These are phyloP conservation scores for Drosophila nr. perissopoda DNA, from an alignment of 2,888 invertebrate genomes.

Conservation along the genomic window DNA sequence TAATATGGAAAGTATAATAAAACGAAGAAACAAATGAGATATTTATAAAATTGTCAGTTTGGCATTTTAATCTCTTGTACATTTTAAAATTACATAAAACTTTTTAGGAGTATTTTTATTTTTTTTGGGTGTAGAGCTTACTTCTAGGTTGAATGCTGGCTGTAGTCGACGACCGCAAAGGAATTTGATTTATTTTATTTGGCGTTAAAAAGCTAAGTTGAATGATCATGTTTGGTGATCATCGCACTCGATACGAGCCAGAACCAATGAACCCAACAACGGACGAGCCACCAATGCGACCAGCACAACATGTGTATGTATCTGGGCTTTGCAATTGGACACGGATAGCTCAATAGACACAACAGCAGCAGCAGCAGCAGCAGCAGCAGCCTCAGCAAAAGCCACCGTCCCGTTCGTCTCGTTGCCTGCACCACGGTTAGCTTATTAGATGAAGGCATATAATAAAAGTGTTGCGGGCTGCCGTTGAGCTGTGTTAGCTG, in stretches of 20 bases:
- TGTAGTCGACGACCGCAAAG: conserved; percentile 74
- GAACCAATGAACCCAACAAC: conserved; percentile 56
- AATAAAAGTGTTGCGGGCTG: conserved; percentile 81
- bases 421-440: conserved; percentile 56
- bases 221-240: conserved; percentile 78
- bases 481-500: conserved; percentile 48
- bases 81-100: neutral
- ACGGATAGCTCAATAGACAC: conserved; percentile 80
- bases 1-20: no score
- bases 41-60: neutral
- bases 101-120: neutral
- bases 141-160: conserved; percentile 12
- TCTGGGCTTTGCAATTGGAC: conserved; percentile 77
- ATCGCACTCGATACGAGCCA: conserved; percentile 67
- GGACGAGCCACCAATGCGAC: conserved; percentile 30
- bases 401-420: conserved; percentile 16
- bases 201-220: conserved; percentile 81
- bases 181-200: conserved; percentile 82
- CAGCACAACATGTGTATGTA: conserved; percentile 60
- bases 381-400: conserved; percentile 33
- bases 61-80: neutral
- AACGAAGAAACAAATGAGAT: neutral
- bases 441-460: conserved; percentile 80
- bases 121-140: neutral
- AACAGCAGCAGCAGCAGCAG: conserved; percentile 30